Conservation (phyloP, 92 coral and sea anemone species). For the Palythoa grandis region DNA sequence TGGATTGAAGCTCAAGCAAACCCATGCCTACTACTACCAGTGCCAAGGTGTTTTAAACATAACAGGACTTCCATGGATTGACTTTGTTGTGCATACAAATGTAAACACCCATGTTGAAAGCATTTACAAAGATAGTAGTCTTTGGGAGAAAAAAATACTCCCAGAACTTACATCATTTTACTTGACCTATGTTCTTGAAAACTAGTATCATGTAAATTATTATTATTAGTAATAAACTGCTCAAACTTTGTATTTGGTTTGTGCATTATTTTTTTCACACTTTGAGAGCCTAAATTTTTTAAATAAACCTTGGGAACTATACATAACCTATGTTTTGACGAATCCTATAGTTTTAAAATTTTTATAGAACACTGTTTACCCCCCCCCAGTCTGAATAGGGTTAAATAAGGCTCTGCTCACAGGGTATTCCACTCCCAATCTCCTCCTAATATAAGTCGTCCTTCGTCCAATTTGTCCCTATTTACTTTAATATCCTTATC, state of each 20-base stretch:
- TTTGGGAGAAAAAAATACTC: constrained; percentile 61
- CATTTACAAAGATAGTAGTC: constrained; percentile 42
- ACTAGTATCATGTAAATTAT: constrained; percentile 7
- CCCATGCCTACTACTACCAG: constrained; percentile 66
- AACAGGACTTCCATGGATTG: constrained; percentile 47
- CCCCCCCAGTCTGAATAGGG: no score
- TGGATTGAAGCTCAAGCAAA: constrained; percentile 61
- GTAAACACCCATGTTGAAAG: constrained; percentile 57
- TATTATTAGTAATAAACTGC: not conserved
- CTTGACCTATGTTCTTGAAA: constrained; percentile 19
- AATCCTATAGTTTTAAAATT: not conserved
- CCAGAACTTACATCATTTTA: constrained; percentile 63
- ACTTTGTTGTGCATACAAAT: constrained; percentile 65
- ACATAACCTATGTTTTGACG: not conserved
- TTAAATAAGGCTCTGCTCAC: no score
- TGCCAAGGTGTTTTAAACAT: constrained; percentile 56
- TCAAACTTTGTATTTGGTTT: constrained; percentile 20
- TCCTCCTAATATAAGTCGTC: no score
- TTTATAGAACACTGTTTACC: not conserved
- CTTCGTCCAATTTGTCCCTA: no score
- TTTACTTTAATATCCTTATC: no score
- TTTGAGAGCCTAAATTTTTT: constrained; percentile 1
- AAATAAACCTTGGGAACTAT: not conserved
- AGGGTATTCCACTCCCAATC: no score
- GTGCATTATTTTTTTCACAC: not conserved